phyloP scores from a whole-genome alignment of 92 coral and sea anemone genomes.

The Parazoanthus swiftii region DNA sequence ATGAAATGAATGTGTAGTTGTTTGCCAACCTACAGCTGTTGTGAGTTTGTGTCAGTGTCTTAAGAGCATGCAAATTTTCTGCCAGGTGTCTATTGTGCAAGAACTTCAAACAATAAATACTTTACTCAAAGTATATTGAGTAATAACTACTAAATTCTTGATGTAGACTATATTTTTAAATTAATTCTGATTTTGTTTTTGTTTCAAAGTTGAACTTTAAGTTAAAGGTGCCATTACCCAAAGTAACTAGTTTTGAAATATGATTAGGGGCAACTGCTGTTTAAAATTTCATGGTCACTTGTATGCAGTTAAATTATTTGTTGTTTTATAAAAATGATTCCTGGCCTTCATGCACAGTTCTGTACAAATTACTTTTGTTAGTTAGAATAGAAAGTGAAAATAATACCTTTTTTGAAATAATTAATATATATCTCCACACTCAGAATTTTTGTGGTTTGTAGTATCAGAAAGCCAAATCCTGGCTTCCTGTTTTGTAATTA shows the following conservation, averaged over 20 bases:
- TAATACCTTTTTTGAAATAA: neutral
- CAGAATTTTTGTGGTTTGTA: too few species aligned
- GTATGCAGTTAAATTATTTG: neutral
- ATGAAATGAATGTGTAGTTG: slow-evolving; percentile 1
- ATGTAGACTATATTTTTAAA: neutral
- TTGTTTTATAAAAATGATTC: neutral
- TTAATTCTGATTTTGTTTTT: neutral
- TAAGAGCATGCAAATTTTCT: slow-evolving; percentile 26
- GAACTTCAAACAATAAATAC: slow-evolving; percentile 15
- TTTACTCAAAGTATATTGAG: slow-evolving; percentile 16
- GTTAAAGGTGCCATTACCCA: neutral
- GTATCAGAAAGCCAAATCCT: neutral
- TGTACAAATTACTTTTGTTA: neutral
- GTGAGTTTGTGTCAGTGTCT: neutral
- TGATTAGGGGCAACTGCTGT: neutral
- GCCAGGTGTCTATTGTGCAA: slow-evolving; percentile 39
- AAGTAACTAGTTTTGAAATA: neutral
- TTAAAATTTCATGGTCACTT: slow-evolving; percentile 7
- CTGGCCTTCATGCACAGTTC: neutral
- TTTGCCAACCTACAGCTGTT: slow-evolving; percentile 24
- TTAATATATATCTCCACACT: neutral
- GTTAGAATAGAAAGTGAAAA: neutral
- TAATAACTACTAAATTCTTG: slow-evolving; percentile 6
- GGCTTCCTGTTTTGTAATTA: neutral
- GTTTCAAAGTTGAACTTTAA: neutral